Evolutionary conservation across 2,888 invertebrate genomes (phyloP), one percentile per base, ranked within the genome.

Genomic region (Synergus japonicus): DNA sequence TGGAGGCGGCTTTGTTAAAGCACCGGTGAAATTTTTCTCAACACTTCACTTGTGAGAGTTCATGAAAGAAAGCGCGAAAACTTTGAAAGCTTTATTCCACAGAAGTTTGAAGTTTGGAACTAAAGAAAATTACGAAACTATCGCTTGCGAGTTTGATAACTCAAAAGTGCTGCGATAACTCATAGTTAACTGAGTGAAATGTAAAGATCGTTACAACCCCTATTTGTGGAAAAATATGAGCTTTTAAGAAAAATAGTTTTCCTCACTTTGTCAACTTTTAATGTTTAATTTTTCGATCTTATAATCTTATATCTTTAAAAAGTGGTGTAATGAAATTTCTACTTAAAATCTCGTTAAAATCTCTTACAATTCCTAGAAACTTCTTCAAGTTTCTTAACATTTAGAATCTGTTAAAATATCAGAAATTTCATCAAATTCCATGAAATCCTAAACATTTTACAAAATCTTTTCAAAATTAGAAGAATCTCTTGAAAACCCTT

Each of bases 41-140:
- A 37, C 12, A 13, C 10, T n/a, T 54, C 13, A 22, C 69, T 73
- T 54, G 22, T 29, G 54, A 29, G 15, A 46, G 9, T 49, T 29
- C 5, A 54, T 5, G 37, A 73, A 73, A 73, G 69, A 73, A 66
- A 66, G 44, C 41, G 65, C 15, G 65, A 65, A 69, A 46, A 69
- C 54, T 73, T 73, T 54, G 37, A 37, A 37, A 29, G 37, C 54
- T 29, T 43, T 73, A 73, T 54, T 73, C 54, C n/a, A 54, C 37
- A n/a, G 37, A 37, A 54, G 46, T 46, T 69, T 29, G n/a, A 29
- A 54, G 29, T 73, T 73, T n/a, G 4, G n/a, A 37, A 49, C 73
- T 73, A 54, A 10, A 73, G 73, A 54, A 73, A 73, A 73, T 54
- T n/a, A 37, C 49, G 54, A 73, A 73, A 54, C 73, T 10, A 73